A percentile compares a stretch with the other conserved stretches of the same genome.
These are phyloP conservation scores for Apotomis capreana DNA, from an alignment of 2,888 invertebrate species.

Conservation along the genomic window DNA sequence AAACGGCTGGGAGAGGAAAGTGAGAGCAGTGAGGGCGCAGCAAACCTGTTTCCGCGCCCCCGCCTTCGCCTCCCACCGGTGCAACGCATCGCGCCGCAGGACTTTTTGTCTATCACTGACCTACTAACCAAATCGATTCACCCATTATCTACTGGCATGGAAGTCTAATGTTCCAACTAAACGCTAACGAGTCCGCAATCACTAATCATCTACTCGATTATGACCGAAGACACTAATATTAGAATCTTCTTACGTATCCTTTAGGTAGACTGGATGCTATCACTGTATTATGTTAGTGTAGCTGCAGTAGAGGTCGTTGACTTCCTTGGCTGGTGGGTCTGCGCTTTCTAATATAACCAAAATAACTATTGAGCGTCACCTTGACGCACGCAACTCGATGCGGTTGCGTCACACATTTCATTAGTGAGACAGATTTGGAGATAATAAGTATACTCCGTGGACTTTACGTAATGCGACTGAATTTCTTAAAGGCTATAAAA, in stretches of 20 bases:
- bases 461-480: constrained; percentile 33
- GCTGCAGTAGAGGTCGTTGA: constrained; percentile 64
- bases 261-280: neutral
- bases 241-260: constrained; percentile 7
- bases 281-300: constrained; percentile 23
- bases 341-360: constrained; percentile 81
- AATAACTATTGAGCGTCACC: constrained; percentile 78
- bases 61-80: constrained; percentile 44
- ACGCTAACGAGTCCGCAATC: constrained; percentile 47
- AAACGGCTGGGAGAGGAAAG: constrained; percentile 75
- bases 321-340: constrained; percentile 65
- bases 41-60: constrained; percentile 68
- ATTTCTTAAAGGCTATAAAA: constrained; percentile 25
- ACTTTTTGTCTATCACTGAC: constrained; percentile 64
- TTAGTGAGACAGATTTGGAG: constrained; percentile 52
- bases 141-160: constrained; percentile 56
- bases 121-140: constrained; percentile 69
- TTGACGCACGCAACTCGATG: constrained; percentile 70
- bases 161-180: constrained; percentile 50
- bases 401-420: constrained; percentile 67
- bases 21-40: constrained; percentile 71
- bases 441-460: constrained; percentile 32
- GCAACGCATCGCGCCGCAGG: constrained; percentile 49
- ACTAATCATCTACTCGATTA: constrained; percentile 58
- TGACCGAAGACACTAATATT: constrained; percentile 11